phyloP scores from a whole-genome alignment of 2,113 vertebrate species.

The Calonectris borealis region DNA sequence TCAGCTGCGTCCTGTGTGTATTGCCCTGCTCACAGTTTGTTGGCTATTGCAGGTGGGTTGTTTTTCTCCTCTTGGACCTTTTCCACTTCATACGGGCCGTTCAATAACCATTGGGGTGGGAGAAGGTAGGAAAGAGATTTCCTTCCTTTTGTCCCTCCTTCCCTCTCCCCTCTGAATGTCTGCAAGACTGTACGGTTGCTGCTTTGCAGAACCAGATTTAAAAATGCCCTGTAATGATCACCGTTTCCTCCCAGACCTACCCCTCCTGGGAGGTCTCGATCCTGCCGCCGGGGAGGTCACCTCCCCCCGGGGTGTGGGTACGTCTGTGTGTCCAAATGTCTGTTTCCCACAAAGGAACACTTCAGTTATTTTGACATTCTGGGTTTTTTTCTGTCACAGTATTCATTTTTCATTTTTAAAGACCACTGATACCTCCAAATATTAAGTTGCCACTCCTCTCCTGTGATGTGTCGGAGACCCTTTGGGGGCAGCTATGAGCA shows the following conservation, averaged over 20 bases:
- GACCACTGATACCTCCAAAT: background rate
- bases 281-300: background rate
- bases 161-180: background rate
- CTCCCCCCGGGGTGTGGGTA: background rate
- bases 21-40: background rate
- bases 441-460: background rate
- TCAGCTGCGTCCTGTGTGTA: accelerated
- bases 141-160: background rate
- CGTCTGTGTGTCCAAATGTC: background rate
- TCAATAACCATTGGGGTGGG: background rate
- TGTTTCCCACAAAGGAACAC: background rate
- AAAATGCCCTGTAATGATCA: background rate
- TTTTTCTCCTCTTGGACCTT: background rate
- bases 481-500: background rate
- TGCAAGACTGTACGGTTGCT: background rate
- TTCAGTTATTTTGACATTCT: background rate
- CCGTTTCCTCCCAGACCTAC: background rate
- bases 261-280: background rate
- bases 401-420: background rate
- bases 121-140: background rate
- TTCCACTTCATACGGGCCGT: background rate
- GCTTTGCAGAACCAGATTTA: background rate
- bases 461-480: background rate
- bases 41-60: background rate
- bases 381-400: background rate